Conservation (phyloP, 2,797 vertebrate genomes). For the Gymnothorax javanicus region DNA sequence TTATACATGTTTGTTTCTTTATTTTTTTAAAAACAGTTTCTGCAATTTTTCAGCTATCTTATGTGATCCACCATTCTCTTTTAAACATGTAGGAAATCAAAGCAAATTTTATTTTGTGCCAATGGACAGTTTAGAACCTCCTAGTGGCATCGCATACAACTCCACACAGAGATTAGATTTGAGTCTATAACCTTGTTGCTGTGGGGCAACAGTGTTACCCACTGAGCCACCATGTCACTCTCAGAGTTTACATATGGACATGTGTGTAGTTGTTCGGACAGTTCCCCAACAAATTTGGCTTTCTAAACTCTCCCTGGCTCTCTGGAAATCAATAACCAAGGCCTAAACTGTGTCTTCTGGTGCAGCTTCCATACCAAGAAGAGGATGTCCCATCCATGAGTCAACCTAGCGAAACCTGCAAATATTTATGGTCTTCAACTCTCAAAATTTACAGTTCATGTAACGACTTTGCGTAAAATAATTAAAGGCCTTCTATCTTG, state of each 20-base stretch:
- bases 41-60: too few species aligned
- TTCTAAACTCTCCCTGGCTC: not conserved
- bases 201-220: not conserved
- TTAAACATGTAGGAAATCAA: too few species aligned
- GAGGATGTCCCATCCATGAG: not conserved
- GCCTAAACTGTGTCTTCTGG: not conserved
- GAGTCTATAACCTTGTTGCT: not conserved
- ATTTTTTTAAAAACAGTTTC: too few species aligned
- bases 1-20: too few species aligned
- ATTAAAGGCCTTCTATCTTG: too few species aligned
- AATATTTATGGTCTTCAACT: not conserved
- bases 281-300: too few species aligned
- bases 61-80: too few species aligned
- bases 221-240: not conserved
- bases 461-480: not conserved
- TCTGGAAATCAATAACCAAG: not conserved
- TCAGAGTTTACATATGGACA: not conserved
- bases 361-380: not conserved
- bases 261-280: not conserved
- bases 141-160: too few species aligned
- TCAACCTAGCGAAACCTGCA: too few species aligned
- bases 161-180: not conserved
- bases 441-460: not conserved
- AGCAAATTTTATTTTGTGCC: too few species aligned
- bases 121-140: too few species aligned